Conservation (phyloP, 2,113 vertebrate species). For the Zosterops japonicus region DNA sequence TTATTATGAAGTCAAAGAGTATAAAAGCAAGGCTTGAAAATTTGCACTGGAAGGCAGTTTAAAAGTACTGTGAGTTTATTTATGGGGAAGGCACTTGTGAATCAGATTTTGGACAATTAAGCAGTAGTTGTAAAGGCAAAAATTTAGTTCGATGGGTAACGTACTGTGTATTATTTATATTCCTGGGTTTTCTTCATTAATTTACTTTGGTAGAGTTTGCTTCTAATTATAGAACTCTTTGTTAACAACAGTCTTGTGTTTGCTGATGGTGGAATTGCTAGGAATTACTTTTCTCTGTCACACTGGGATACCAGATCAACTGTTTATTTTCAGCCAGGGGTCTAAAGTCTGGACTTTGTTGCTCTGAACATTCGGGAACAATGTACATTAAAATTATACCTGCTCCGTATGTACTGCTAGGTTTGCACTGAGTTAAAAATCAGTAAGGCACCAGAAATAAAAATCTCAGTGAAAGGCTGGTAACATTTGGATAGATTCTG, state of each 20-base stretch:
- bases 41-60: not conserved
- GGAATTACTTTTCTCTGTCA: not conserved
- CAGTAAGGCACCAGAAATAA: not conserved
- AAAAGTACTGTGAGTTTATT: not conserved
- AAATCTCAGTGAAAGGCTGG: not conserved
- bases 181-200: not conserved
- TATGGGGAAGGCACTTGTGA: not conserved
- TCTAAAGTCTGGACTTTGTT: not conserved
- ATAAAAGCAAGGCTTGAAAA: not conserved
- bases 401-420: not conserved
- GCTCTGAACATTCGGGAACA: not conserved
- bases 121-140: not conserved
- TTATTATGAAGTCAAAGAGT: not conserved
- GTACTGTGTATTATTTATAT: not conserved
- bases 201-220: not conserved
- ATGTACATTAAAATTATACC: not conserved
- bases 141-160: not conserved
- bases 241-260: not conserved
- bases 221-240: not conserved
- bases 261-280: not conserved
- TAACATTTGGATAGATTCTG: not conserved
- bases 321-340: not conserved
- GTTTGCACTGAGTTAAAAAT: not conserved
- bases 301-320: not conserved
- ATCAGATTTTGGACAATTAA: not conserved